These are phyloP conservation scores for Gandaritis pyraliata DNA, from an alignment of 2,888 invertebrate genomes.

Conservation along the genomic window DNA sequence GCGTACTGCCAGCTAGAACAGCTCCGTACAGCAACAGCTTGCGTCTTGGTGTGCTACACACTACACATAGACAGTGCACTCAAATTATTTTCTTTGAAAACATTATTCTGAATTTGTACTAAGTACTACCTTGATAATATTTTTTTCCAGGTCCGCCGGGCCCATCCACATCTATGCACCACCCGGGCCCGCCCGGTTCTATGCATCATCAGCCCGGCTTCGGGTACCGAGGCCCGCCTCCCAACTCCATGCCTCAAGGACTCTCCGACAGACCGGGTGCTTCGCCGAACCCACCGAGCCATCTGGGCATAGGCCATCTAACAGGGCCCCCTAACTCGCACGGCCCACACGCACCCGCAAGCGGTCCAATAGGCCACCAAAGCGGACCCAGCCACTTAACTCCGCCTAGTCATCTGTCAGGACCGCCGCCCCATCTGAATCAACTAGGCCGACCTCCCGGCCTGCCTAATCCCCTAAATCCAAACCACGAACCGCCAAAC, in stretches of 20 bases:
- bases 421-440: constrained; percentile 17
- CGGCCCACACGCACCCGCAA: constrained; percentile 42
- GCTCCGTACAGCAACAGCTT: too few species aligned
- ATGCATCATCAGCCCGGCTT: constrained; percentile 37
- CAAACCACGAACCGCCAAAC: constrained; percentile 15
- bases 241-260: constrained; percentile 38
- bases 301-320: constrained; percentile 15
- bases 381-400: constrained; percentile 10
- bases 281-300: constrained; percentile 23
- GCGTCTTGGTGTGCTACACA: too few species aligned
- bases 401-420: constrained; percentile 8
- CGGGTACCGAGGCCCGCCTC: constrained; percentile 36
- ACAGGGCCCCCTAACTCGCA: constrained; percentile 36
- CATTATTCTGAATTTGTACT: too few species aligned
- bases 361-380: constrained; percentile 13
- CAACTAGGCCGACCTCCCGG: constrained; percentile 21
- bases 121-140: too few species aligned
- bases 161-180: constrained; percentile 38
- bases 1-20: too few species aligned
- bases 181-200: constrained; percentile 34
- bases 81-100: too few species aligned
- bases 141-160: constrained; percentile 26
- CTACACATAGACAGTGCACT: too few species aligned
- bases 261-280: constrained; percentile 41
- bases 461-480: background rate